Base-by-base conservation (phyloP, 2,113 vertebrate genomes). In the Pterocles orientalis region DNA sequence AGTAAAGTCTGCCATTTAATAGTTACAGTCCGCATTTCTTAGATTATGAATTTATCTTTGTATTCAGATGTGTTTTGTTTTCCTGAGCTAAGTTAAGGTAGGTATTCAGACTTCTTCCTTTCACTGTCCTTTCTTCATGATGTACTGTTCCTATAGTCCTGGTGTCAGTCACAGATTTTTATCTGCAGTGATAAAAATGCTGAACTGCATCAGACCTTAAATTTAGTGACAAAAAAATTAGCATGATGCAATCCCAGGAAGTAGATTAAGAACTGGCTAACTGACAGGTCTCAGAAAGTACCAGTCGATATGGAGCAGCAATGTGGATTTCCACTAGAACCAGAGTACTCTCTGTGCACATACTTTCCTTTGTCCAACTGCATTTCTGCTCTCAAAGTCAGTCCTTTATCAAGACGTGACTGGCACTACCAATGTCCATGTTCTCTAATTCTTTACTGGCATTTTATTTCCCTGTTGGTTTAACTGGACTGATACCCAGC, bases 231-330 rank as follows among this genome's bases (percentile, higher is more conserved):
- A 75, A 79, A 79, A 71, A 85, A 76, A 70, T 48, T 47, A 88
- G 89, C 65, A 92, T 96, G 96, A 95, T 95, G 96, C 96, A 97
- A 94, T 97, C 54, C 69, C 95, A 96, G 95, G 94, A 95, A 96
- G 96, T 61, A 71, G 93, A 58, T 92, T 5, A 82, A 95, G 91
- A 95, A 65, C 91, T 93, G 92, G 84, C 91, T 86, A 86, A 88
- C 20, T 94, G 94, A 91, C 94, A 94, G 83, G 81, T 79, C 86
- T 92, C 16, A 6, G 84, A 82, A 57, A 84, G 84, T 13, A 76
- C 73, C 69, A 81, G 80, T 91, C 62, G 26, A 68, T 82, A 78
- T 0, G 1, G 77, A 86, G 95, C 58, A 81, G 80, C 23, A 0
- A 14, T 28, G 89, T 82, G 91, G 77, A 75, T 94, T 92, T 84